A percentile compares a stretch with the other conserved stretches of the same genome.
Conservation (phyloP, 23 tunicate genomes). For the Phallusia fumigata region DNA sequence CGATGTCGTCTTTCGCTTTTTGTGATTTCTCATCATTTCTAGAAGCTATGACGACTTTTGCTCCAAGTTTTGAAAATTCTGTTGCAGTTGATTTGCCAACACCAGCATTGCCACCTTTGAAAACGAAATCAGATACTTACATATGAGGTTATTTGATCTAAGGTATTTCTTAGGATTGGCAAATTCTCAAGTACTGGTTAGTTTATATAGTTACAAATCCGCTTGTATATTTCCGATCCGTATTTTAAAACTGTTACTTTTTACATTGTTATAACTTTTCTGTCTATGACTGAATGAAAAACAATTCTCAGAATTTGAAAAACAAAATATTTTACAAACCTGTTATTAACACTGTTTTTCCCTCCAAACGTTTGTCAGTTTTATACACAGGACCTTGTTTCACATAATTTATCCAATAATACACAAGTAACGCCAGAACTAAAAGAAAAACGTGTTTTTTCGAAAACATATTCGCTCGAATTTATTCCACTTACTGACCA, state of each 20-base stretch:
- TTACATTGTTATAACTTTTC: not conserved
- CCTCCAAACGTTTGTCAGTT: no score
- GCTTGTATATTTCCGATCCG: not conserved
- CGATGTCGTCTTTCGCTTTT: conserved; percentile 14
- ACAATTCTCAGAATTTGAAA: no score
- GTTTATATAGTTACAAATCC: no score
- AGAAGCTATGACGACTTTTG: conserved; percentile 45
- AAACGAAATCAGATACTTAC: not conserved
- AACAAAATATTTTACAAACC: no score
- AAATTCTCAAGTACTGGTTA: no score
- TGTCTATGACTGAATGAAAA: no score
- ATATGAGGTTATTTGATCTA: no score
- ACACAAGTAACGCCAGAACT: not conserved
- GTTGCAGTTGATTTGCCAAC: conserved; percentile 37
- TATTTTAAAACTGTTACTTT: not conserved
- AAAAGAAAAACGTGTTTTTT: not conserved
- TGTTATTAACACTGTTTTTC: no score
- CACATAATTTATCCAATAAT: not conserved
- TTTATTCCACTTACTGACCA: no score
- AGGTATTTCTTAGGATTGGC: no score
- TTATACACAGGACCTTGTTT: no score
- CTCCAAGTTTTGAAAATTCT: conserved; percentile 31
- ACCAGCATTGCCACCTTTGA: conserved; percentile 28
- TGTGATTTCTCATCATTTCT: conserved; percentile 29
- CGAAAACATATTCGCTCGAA: no score